Evolutionary conservation across 2,113 vertebrate species (phyloP), one percentile per base, ranked within the genome.

Genomic region (Mobula hypostoma): DNA sequence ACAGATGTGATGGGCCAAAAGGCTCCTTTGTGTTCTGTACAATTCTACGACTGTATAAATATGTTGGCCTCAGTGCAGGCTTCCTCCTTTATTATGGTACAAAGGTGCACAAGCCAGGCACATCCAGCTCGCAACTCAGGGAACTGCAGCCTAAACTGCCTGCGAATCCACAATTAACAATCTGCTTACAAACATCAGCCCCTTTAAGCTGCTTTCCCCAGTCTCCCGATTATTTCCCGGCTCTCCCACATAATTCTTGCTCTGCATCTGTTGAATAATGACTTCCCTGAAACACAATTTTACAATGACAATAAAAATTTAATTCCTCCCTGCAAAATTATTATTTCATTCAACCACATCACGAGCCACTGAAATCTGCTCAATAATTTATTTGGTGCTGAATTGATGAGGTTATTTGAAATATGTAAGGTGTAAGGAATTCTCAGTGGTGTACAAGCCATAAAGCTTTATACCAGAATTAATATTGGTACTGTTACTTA

Each of bases 401-500:
- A 93, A 76, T 74, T 93, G 36, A 27, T 7, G 40, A 74, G 68
- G 40, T 76, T 90, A 72, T 93, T 93, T 72, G 32, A 40, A 70
- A 72, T 72, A 72, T 92, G 74, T 74, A 93, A 56, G 11, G 40
- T 56, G 36, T 19, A 48, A 93, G 19, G 72, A 48, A 72, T 40
- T 74, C 36, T 24, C 40, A 74, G 32, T 74, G 66, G 90, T 36
- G 7, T 8, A 14, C 9, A 74, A 27, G 36, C 83, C 61, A 29
- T 24, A 77, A 48, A 94, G 40, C 87, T 90, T 88, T 76, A 66
- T 19, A 94, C 95, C 80, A 63, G 40, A 63, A 48, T 95, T 68
- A 68, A 95, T 95, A 95, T 95, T 95, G 74, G 94, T 95, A 90
- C 94, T 85, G 93, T 94, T 95, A 94, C 74, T 88, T 72, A 91